A percentile compares a stretch with the other conserved stretches of the same genome.
Evolutionary conservation across 2,113 vertebrate species (phyloP).

Genomic region (Cyprinodon variegatus): DNA sequence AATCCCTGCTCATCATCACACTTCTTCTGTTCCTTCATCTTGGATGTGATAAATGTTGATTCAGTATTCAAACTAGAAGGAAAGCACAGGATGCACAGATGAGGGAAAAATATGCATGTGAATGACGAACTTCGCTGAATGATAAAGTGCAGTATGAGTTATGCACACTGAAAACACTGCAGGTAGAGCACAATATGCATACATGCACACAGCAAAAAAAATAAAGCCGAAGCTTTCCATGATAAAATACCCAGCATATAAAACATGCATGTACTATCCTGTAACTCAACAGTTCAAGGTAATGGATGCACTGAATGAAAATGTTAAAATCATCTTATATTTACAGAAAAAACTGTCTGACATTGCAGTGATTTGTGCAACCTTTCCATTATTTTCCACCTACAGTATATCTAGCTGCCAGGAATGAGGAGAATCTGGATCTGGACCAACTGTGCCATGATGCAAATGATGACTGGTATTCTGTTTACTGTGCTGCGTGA

Average conservation of each 20-base stretch:
- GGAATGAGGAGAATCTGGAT: conserved; percentile 50
- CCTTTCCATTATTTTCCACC: conserved; percentile 48
- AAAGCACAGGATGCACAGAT: conserved; percentile 13
- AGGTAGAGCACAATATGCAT: conserved; percentile 1
- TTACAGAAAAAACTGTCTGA: not conserved
- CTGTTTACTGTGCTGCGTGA: conserved; percentile 53
- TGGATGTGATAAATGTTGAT: conserved; percentile 18
- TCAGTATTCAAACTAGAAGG: conserved; percentile 30
- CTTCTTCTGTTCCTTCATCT: conserved; percentile 27
- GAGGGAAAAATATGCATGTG: conserved; percentile 17
- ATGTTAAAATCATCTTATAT: conserved; percentile 11
- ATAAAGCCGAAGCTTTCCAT: not conserved
- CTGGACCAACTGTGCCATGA: conserved; percentile 63
- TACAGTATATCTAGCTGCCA: conserved; percentile 44
- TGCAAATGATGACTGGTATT: conserved; percentile 63
- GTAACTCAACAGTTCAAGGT: not conserved
- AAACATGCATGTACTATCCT: not conserved
- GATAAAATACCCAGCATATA: not conserved
- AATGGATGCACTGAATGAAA: not conserved
- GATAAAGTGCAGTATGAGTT: conserved; percentile 12
- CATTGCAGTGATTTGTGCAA: conserved; percentile 29
- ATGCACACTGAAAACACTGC: conserved; percentile 4
- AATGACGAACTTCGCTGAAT: conserved; percentile 11
- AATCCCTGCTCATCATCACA: conserved; percentile 50
- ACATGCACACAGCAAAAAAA: not conserved